Base-by-base conservation (phyloP, 2,888 invertebrate species). In the Napeogenes inachia region DNA sequence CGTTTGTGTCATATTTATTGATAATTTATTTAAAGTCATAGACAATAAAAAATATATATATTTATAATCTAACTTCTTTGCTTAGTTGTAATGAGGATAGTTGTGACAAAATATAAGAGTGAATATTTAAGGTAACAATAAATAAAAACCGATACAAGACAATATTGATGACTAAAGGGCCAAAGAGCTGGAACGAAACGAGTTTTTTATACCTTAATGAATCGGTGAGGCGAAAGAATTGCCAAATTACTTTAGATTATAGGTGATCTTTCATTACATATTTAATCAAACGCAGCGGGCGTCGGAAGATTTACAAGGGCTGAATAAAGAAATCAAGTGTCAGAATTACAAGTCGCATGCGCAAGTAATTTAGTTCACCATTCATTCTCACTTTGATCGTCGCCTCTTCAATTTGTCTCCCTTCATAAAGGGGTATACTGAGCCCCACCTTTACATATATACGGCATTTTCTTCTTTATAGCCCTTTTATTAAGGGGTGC, bases 291-390 rank as follows among this genome's bases (percentile, higher is more conserved):
- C 69, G 21, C 72, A 70, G 70, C 72, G 68, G 70, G 72, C 54
- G 45, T 53, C 60, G 58, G 45, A 73, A 77, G 80, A 82, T 79
- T 78, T 78, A 82, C 73, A 79, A 72, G 67, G 21, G 68, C 59
- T 78, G 84, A 82, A 86, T 86, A 78, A 85, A 86, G 84, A 84
- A 87, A 87, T 87, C 84, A 84, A 76, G 76, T 81, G 80, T 82
- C 82, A 81, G 81, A 80, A 85, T 86, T 81, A 82, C 73, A 82
- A 74, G 77, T 72, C 73, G 71, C 77, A 75, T 67, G 75, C 79
- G 77, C 75, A 67, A 63, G 75, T 79, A 81, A 82, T 84, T 82
- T 81, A 13, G 68, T 65, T 66, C 70, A 67, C 75, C 70, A 80
- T 83, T 85, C 82, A 84, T 82, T 79, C 78, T 79, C 76, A 75